These are phyloP conservation scores for Sussaba pulchella DNA, from an alignment of 2,888 invertebrate genomes.

Conservation along the genomic window DNA sequence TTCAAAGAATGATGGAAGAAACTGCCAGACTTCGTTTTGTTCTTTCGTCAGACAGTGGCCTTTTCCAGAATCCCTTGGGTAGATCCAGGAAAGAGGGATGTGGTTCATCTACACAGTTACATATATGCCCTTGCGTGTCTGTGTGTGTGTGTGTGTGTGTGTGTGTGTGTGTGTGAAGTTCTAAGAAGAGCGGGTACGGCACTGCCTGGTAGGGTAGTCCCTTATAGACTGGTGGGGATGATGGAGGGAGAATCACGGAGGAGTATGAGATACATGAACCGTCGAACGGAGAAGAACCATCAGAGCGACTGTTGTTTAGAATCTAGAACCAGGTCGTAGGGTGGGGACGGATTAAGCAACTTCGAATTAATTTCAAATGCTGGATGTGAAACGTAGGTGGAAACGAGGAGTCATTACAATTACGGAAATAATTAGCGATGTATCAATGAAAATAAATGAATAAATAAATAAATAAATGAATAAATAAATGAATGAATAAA, in stretches of 20 bases:
- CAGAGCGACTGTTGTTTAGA: slow-evolving; percentile 21
- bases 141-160: slow-evolving; percentile 9
- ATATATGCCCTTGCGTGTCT: slow-evolving; percentile 4
- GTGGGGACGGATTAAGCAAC: slow-evolving; percentile 80
- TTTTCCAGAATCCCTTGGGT: slow-evolving; percentile 18
- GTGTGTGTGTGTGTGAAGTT: slow-evolving; percentile 18
- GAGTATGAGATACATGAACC: too few species aligned
- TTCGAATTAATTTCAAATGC: slow-evolving; percentile 82
- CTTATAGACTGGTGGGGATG: slow-evolving; percentile 79
- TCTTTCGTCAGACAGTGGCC: neutral
- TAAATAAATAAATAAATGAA: neutral
- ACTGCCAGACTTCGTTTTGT: too few species aligned
- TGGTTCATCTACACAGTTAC: slow-evolving; percentile 2
- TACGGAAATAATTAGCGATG: too few species aligned
- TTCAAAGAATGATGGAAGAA: neutral
- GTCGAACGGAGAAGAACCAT: slow-evolving; percentile 19
- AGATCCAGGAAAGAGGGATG: slow-evolving; percentile 9
- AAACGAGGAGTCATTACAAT: neutral
- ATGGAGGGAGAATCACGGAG: slow-evolving; percentile 69
- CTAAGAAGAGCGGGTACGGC: slow-evolving; percentile 76
- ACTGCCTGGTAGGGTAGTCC: slow-evolving; percentile 80
- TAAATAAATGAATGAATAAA: neutral
- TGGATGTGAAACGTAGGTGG: slow-evolving; percentile 63
- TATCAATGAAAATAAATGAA: neutral
- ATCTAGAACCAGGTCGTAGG: slow-evolving; percentile 59